These are phyloP conservation scores for Turdus rufiventris DNA, from an alignment of 2,113 vertebrate genomes.

Conservation along the genomic window DNA sequence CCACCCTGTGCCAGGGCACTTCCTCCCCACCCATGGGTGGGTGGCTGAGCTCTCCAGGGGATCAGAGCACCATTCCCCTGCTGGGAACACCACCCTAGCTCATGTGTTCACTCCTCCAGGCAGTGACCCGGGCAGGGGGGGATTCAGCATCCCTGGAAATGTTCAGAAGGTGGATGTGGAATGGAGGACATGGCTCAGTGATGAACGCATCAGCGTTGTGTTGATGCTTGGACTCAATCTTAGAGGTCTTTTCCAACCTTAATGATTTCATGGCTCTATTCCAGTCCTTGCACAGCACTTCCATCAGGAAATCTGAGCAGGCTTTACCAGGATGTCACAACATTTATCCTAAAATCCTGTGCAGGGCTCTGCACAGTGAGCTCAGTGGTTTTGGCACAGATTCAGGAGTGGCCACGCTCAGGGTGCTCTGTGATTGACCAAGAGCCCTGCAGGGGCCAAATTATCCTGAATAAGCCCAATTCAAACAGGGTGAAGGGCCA, in stretches of 20 bases:
- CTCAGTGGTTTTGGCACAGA: not conserved
- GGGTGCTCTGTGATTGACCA: not conserved
- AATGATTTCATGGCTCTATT: not conserved
- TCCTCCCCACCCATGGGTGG: accelerated
- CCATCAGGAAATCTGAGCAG: not conserved
- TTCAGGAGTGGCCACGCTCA: not conserved
- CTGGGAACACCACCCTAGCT: not conserved
- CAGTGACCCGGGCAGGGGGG: not conserved
- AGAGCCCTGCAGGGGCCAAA: not conserved
- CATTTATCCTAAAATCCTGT: not conserved
- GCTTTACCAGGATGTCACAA: not conserved
- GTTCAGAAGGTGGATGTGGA: not conserved
- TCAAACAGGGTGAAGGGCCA: not conserved
- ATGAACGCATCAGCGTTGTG: not conserved
- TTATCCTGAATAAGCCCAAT: not conserved
- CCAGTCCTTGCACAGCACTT: not conserved
- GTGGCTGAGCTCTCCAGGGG: not conserved
- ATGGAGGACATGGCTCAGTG: not conserved
- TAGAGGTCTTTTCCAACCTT: not conserved
- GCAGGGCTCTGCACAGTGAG: not conserved
- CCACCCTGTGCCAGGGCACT: not conserved
- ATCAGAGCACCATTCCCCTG: not conserved
- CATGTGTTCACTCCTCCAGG: not conserved
- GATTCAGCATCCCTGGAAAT: not conserved
- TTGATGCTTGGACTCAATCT: not conserved